These are phyloP conservation scores for Ianthella basta DNA, from an alignment of 37 sponge, comb jelly and placozoan species.

Conservation along the genomic window DNA sequence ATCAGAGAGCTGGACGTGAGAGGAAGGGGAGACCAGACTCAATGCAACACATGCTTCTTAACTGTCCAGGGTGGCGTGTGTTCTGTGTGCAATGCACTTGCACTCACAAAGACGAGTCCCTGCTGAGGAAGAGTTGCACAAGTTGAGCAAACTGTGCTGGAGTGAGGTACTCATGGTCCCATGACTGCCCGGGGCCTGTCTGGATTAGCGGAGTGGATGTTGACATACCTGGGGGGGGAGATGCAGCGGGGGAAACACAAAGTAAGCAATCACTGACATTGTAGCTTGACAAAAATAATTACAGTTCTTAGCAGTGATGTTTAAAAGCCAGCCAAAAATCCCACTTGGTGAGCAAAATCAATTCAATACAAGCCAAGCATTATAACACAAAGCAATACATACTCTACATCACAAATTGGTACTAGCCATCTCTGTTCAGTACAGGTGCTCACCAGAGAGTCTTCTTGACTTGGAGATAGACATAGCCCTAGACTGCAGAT, in stretches of 20 bases:
- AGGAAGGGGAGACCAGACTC: too few relatives aligned
- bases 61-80: too few relatives aligned
- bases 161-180: constrained; percentile 51
- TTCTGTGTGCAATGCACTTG: too few relatives aligned
- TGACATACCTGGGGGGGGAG: constrained; percentile 2
- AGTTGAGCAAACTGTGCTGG: constrained; percentile 67
- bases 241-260: neutral
- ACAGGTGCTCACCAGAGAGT: constrained; percentile 3
- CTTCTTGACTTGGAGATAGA: constrained; percentile 26
- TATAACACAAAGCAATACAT: too few relatives aligned
- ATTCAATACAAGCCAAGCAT: too few relatives aligned
- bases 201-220: constrained; percentile 3
- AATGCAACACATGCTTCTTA: too few relatives aligned
- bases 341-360: too few relatives aligned
- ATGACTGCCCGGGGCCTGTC: constrained; percentile 61
- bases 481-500: constrained; percentile 15
- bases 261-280: too few relatives aligned
- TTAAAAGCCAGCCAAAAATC: too few relatives aligned
- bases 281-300: neutral
- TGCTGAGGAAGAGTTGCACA: constrained; percentile 61
- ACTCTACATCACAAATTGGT: too few relatives aligned
- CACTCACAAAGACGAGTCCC: constrained; percentile 17
- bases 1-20: neutral
- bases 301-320: too few relatives aligned
- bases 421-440: too few relatives aligned